Evolutionary conservation across 1,140 invertebrate species (phyloP).

Genomic region (Holotrichia oblita): DNA sequence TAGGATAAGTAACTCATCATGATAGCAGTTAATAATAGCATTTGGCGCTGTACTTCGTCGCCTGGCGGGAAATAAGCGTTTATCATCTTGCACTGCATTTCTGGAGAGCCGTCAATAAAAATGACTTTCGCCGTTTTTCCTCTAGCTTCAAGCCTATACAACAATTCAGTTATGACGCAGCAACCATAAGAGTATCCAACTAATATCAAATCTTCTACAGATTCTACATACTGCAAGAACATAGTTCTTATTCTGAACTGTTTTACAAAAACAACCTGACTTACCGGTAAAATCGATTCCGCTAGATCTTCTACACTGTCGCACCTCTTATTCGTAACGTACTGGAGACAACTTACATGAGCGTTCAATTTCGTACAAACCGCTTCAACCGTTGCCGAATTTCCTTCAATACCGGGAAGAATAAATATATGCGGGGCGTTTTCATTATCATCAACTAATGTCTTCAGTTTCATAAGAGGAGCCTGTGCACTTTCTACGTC

Average conservation of each 20-base stretch:
- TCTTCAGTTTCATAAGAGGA: conserved; percentile 39
- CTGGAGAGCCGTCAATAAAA: conserved; percentile 69
- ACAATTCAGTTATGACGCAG: conserved; percentile 66
- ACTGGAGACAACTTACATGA: conserved; percentile 76
- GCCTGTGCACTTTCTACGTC: conserved; percentile 20
- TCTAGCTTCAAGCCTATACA: conserved; percentile 65
- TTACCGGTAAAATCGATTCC: neutral
- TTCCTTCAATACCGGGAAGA: conserved; percentile 85
- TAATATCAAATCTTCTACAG: neutral
- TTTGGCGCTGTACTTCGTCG: conserved; percentile 62
- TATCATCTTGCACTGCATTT: conserved; percentile 64
- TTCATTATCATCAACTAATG: conserved; percentile 28
- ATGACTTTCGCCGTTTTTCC: conserved; percentile 66
- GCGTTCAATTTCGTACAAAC: conserved; percentile 68
- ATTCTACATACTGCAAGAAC: neutral
- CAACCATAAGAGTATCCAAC: conserved; percentile 13
- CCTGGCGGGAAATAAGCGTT: conserved; percentile 60
- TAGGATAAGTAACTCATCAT: conserved; percentile 64
- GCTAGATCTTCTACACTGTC: conserved; percentile 6
- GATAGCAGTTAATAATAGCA: conserved; percentile 64
- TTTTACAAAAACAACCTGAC: no score
- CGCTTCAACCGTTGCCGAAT: conserved; percentile 67
- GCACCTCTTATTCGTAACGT: neutral
- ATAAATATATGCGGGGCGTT: conserved; percentile 67
- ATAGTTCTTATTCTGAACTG: neutral